These are phyloP conservation scores for Clepsis dumicolana DNA, from an alignment of 2,888 invertebrate genomes.

Conservation along the genomic window DNA sequence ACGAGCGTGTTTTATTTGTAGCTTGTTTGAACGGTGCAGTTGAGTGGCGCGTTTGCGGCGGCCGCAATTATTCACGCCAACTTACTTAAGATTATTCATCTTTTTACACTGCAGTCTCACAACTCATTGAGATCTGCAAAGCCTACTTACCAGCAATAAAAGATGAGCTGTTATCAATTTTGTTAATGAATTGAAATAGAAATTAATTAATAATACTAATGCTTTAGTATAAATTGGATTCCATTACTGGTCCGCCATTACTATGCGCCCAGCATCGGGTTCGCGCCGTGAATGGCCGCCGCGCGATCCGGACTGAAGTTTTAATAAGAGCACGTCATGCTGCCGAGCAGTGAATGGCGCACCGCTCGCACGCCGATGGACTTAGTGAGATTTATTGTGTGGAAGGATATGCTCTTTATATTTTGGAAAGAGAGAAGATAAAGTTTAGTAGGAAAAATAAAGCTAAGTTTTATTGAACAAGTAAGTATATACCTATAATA, in stretches of 20 bases:
- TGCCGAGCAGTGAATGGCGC: constrained; percentile 46
- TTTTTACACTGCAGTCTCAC: constrained; percentile 18
- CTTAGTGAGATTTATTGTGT: not conserved
- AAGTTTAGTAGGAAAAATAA: too few relatives aligned
- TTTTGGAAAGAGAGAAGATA: not conserved
- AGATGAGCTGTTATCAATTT: too few relatives aligned
- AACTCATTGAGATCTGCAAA: too few relatives aligned
- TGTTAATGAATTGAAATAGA: not conserved
- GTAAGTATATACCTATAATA: too few relatives aligned
- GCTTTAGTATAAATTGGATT: constrained; percentile 4
- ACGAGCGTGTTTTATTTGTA: constrained; percentile 38
- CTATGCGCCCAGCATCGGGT: constrained; percentile 35
- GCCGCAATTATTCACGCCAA: constrained; percentile 76
- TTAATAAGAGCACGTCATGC: constrained; percentile 66
- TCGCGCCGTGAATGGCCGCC: constrained; percentile 33
- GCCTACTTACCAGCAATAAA: too few relatives aligned
- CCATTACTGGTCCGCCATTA: constrained; percentile 36
- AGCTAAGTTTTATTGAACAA: too few relatives aligned
- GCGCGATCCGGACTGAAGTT: constrained; percentile 54
- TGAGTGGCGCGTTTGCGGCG: constrained; percentile 66
- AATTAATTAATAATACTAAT: not conserved
- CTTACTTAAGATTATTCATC: constrained; percentile 57
- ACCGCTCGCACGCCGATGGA: not conserved
- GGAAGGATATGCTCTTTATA: not conserved
- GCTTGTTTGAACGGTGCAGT: constrained; percentile 58